Evolutionary conservation across 2,888 invertebrate genomes (phyloP).

Genomic region (Hesperia comma): DNA sequence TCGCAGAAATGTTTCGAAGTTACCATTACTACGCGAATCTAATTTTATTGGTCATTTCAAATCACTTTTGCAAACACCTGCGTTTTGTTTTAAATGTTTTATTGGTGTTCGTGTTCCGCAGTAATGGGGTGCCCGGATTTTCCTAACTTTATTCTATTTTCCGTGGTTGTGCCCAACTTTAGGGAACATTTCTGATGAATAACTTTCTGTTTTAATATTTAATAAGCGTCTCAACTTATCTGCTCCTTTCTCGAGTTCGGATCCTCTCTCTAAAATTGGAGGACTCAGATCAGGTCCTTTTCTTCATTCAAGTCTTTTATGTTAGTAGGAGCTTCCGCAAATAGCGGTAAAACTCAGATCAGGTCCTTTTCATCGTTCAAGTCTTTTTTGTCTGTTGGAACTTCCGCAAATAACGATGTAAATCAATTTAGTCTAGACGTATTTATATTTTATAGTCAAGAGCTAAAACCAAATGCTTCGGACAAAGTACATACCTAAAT

Average conservation of each 20-base stretch:
- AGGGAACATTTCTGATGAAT: background rate
- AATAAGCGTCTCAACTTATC: too few relatives aligned
- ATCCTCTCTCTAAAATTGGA: too few relatives aligned
- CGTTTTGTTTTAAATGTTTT: conserved; percentile 10
- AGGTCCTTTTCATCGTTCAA: too few relatives aligned
- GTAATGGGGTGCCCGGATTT: background rate
- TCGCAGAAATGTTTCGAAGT: conserved; percentile 9
- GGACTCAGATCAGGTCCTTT: too few relatives aligned
- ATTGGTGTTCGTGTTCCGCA: background rate
- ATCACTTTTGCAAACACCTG: background rate
- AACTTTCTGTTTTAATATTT: background rate
- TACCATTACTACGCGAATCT: background rate
- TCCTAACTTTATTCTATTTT: background rate
- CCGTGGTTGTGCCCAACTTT: background rate
- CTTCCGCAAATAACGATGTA: background rate
- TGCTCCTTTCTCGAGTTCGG: too few relatives aligned
- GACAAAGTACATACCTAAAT: too few relatives aligned
- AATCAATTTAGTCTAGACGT: background rate
- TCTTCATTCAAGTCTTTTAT: too few relatives aligned
- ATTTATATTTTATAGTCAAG: too few relatives aligned
- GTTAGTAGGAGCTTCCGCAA: background rate
- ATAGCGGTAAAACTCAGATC: background rate
- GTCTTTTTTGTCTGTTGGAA: background rate
- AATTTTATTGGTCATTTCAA: conserved; percentile 16
- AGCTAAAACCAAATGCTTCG: too few relatives aligned